A percentile compares a stretch with the other conserved stretches of the same genome.
Evolutionary conservation across 2,888 invertebrate genomes (phyloP).

Genomic region (Reticulitermes lucifugus): DNA sequence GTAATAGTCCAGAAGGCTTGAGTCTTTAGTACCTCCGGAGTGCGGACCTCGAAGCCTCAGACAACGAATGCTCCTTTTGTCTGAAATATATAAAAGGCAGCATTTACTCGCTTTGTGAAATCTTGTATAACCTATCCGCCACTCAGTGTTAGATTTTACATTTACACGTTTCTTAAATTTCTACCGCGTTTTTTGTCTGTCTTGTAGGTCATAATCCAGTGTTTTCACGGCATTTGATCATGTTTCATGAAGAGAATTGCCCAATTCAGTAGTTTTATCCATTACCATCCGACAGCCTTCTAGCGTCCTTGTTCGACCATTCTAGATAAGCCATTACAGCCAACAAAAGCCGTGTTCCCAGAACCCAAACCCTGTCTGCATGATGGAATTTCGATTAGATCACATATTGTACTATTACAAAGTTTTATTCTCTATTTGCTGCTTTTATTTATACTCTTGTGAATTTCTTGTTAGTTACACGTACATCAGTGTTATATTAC

Average conservation of each 20-base stretch:
- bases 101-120: too few species aligned
- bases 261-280: neutral
- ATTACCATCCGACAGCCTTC: neutral
- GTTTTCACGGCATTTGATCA: neutral
- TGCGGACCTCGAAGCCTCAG: too few species aligned
- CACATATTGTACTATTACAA: constrained; percentile 15
- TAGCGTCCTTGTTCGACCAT: constrained; percentile 19
- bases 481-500: neutral
- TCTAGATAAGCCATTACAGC: constrained; percentile 2
- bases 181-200: too few species aligned
- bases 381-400: constrained; percentile 34
- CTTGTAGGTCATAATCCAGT: too few species aligned
- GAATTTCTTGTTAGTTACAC: neutral
- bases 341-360: neutral
- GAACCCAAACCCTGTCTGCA: neutral
- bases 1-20: too few species aligned
- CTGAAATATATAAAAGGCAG: too few species aligned
- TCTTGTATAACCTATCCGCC: too few species aligned
- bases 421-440: neutral
- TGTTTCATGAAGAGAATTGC: neutral
- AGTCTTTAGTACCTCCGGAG: too few species aligned
- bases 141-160: too few species aligned
- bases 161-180: too few species aligned
- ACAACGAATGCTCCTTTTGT: too few species aligned
- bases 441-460: constrained; percentile 9